A percentile compares a stretch with the other conserved stretches of the same genome.
Conservation (phyloP, 2,113 vertebrate species). For the Rhineura floridana region DNA sequence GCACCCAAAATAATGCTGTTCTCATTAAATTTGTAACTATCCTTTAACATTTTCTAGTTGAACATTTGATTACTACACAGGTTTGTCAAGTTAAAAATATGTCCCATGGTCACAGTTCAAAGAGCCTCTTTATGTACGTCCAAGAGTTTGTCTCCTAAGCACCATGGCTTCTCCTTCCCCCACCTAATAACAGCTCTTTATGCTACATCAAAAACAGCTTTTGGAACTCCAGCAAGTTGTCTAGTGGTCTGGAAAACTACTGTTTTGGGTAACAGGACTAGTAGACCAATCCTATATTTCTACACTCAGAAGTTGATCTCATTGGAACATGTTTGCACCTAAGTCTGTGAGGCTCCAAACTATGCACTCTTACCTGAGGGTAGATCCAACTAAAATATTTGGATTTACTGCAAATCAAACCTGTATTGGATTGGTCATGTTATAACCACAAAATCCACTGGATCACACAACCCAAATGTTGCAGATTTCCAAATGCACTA, state of each 20-base stretch:
- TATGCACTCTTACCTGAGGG: not conserved
- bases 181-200: not conserved
- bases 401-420: too few species aligned
- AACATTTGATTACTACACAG: not conserved
- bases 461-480: not conserved
- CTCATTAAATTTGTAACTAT: conserved; percentile 13
- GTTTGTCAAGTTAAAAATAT: not conserved
- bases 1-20: conserved; percentile 4
- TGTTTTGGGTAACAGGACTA: not conserved
- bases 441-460: too few species aligned
- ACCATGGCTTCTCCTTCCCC: not conserved
- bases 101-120: not conserved
- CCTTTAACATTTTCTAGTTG: conserved; percentile 9
- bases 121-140: not conserved
- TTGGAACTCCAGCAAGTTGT: not conserved
- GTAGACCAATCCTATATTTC: too few species aligned
- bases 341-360: not conserved
- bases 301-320: not conserved
- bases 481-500: not conserved
- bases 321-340: not conserved
- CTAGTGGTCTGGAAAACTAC: not conserved
- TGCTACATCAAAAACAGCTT: not conserved
- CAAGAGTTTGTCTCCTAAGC: not conserved
- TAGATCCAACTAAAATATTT: too few species aligned
- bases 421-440: too few species aligned